Evolutionary conservation across 2,888 invertebrate genomes (phyloP).

Genomic region (Ornithoptera priamus): DNA sequence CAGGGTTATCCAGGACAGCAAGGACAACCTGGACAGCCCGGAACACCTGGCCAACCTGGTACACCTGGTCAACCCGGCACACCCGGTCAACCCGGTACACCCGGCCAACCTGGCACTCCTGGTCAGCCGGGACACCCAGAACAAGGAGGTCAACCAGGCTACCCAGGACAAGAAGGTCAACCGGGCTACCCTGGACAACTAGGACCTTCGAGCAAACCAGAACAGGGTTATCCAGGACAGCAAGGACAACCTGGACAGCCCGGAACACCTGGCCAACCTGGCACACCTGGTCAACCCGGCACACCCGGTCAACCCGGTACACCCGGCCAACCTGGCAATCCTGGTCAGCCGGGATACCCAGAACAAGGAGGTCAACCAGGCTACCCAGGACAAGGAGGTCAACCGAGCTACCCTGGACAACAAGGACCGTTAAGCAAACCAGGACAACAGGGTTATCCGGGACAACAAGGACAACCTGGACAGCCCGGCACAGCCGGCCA

Average conservation of each 20-base stretch:
- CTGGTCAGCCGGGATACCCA: constrained; percentile 36
- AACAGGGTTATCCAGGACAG: constrained; percentile 40
- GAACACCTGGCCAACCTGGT: constrained; percentile 36
- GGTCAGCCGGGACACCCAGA: constrained; percentile 36
- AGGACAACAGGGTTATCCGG: constrained; percentile 38
- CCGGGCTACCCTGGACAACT: constrained; percentile 39
- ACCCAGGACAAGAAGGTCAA: constrained; percentile 43
- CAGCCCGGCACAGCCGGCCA: constrained; percentile 30
- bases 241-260: constrained; percentile 37
- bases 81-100: constrained; percentile 31
- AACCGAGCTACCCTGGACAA: constrained; percentile 41
- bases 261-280: constrained; percentile 37
- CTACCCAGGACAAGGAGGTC: constrained; percentile 43
- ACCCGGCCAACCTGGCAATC: constrained; percentile 27
- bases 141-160: constrained; percentile 32
- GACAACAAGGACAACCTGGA: constrained; percentile 38
- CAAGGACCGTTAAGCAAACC: constrained; percentile 38
- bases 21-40: constrained; percentile 37
- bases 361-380: constrained; percentile 34
- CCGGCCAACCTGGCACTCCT: constrained; percentile 31
- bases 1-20: constrained; percentile 41
- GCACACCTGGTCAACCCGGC: constrained; percentile 38
- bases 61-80: constrained; percentile 37
- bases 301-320: constrained; percentile 32
- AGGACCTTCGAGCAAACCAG: constrained; percentile 33